Percentiles rank a stretch among this genome's conserved stretches.
Evolutionary conservation across 2,113 vertebrate species (phyloP).

Genomic region (Rutilus rutilus): DNA sequence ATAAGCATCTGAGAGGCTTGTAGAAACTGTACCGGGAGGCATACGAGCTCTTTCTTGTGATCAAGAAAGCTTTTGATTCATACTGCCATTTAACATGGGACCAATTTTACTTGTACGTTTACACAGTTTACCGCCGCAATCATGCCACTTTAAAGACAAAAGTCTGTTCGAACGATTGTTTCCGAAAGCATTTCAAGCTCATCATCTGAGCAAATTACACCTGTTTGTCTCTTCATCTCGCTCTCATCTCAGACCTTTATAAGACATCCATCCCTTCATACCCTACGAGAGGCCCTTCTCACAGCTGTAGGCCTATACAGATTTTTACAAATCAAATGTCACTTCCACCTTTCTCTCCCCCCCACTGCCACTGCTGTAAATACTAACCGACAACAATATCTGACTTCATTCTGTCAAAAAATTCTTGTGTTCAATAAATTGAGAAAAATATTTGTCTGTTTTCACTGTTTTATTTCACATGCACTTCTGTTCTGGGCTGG

Average conservation of each 20-base stretch:
- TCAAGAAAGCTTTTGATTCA: slow-evolving; percentile 44
- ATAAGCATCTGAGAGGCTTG: slow-evolving; percentile 29
- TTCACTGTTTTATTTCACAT: slow-evolving; percentile 18
- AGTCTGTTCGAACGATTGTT: slow-evolving; percentile 37
- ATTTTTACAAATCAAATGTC: slow-evolving; percentile 86
- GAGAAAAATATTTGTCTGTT: slow-evolving; percentile 44
- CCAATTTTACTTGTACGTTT: slow-evolving; percentile 59
- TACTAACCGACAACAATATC: slow-evolving; percentile 87
- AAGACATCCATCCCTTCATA: slow-evolving; percentile 76
- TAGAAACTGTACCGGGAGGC: slow-evolving; percentile 42
- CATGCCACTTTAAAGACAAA: slow-evolving; percentile 45
- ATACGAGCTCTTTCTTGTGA: slow-evolving; percentile 37
- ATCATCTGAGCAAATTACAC: slow-evolving; percentile 28
- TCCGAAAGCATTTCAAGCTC: slow-evolving; percentile 18
- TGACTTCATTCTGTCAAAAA: slow-evolving; percentile 94
- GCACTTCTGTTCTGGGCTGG: background rate
- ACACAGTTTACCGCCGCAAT: slow-evolving; percentile 42
- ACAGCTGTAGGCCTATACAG: slow-evolving; percentile 79
- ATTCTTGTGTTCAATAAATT: slow-evolving; percentile 95
- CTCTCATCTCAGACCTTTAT: slow-evolving; percentile 64
- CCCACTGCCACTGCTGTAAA: slow-evolving; percentile 89
- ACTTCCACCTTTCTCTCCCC: slow-evolving; percentile 76
- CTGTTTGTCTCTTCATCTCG: slow-evolving; percentile 39
- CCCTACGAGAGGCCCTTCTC: slow-evolving; percentile 82
- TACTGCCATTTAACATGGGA: slow-evolving; percentile 56